phyloP scores from a whole-genome alignment of 2,888 invertebrate genomes.

The Drosophila anomalipes region DNA sequence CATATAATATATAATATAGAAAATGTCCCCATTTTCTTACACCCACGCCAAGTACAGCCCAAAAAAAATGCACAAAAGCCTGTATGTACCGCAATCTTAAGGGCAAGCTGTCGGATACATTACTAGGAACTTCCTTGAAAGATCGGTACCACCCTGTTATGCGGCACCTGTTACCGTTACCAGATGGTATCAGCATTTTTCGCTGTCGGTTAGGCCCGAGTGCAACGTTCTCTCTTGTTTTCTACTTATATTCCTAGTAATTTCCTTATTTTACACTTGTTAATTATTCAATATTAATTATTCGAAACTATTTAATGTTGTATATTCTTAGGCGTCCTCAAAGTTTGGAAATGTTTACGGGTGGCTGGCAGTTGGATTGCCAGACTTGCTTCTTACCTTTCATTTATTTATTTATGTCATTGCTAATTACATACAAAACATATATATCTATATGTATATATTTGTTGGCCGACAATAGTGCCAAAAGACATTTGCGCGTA shows the following conservation, averaged over 20 bases:
- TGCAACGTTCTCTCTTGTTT: neutral
- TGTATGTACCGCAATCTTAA: neutral
- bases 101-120: neutral
- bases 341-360: neutral
- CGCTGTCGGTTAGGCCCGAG: neutral
- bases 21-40: neutral
- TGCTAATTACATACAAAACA: neutral
- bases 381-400: neutral
- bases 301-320: neutral
- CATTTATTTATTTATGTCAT: too few species aligned
- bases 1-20: conserved; percentile 13
- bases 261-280: neutral
- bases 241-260: neutral
- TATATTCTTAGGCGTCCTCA: neutral
- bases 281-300: neutral
- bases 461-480: neutral
- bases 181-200: neutral
- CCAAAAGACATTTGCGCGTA: neutral
- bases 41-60: neutral
- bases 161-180: neutral
- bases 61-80: neutral
- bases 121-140: neutral
- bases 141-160: neutral
- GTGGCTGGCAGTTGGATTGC: neutral
- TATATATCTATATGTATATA: too few species aligned